These are phyloP conservation scores for Eristalis tenax DNA, from an alignment of 2,888 invertebrate species.

Conservation along the genomic window DNA sequence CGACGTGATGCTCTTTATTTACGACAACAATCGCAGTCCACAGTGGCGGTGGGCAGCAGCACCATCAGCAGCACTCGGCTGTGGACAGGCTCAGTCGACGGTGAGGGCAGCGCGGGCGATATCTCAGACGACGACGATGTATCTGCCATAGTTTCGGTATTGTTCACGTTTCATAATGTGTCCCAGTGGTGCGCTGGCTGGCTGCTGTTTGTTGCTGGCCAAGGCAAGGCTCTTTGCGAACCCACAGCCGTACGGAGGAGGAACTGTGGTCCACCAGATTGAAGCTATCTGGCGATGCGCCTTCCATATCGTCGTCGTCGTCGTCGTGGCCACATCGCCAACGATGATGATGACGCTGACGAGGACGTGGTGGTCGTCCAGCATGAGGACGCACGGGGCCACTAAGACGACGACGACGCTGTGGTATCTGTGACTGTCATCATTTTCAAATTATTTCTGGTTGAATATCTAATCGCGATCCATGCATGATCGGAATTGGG, in stretches of 20 bases:
- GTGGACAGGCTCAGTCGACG: not conserved
- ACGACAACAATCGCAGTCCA: conserved; percentile 62
- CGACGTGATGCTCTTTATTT: conserved; percentile 71
- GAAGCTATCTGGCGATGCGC: conserved; percentile 65
- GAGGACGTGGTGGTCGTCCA: conserved; percentile 8
- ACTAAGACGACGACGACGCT: conserved; percentile 52
- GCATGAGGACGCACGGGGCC: not conserved
- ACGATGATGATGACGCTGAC: not conserved
- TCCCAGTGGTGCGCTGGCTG: conserved; percentile 44
- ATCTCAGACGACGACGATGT: conserved; percentile 42
- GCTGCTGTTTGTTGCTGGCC: conserved; percentile 14
- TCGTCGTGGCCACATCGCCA: conserved; percentile 42
- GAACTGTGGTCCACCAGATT: conserved; percentile 45
- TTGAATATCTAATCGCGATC: conserved; percentile 82
- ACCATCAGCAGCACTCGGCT: conserved; percentile 5
- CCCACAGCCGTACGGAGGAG: conserved; percentile 15
- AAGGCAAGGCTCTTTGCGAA: conserved; percentile 63
- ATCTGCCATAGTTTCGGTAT: conserved; percentile 68
- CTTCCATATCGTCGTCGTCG: conserved; percentile 49
- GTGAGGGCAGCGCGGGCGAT: no score
- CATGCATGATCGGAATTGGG: conserved; percentile 80
- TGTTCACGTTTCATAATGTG: conserved; percentile 70
- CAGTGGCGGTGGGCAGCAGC: conserved; percentile 25
- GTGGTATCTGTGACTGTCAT: conserved; percentile 81
- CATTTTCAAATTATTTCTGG: conserved; percentile 82